Evolutionary conservation across 2,888 invertebrate genomes (phyloP).

Genomic region (Nephrotoma guestfalica): DNA sequence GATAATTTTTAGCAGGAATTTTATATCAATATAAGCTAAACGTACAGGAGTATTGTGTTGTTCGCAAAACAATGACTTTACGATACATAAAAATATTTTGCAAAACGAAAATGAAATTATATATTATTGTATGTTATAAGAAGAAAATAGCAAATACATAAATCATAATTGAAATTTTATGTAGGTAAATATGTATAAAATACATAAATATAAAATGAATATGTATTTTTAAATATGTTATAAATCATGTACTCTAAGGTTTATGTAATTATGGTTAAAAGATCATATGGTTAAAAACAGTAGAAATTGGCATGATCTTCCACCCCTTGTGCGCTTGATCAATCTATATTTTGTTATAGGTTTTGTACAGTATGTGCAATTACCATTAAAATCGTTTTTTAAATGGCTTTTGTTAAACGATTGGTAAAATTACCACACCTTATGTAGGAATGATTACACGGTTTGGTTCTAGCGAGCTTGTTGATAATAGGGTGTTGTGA

Average conservation of each 20-base stretch:
- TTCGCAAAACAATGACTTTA: not conserved
- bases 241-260: not conserved
- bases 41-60: not conserved
- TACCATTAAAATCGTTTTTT: not conserved
- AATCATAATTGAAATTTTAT: not conserved
- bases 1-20: not conserved
- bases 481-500: not conserved
- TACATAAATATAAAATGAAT: not conserved
- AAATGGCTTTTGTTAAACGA: not conserved
- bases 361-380: not conserved
- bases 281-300: not conserved
- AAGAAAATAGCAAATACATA: not conserved
- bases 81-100: not conserved
- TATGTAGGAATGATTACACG: not conserved
- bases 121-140: not conserved
- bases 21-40: not conserved
- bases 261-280: not conserved
- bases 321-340: not conserved
- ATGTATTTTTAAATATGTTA: not conserved
- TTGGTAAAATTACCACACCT: not conserved
- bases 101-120: not conserved
- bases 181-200: not conserved
- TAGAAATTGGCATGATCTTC: not conserved
- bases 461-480: not conserved
- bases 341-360: not conserved